Percentiles rank a stretch among this genome's conserved stretches.
phyloP scores from a whole-genome alignment of 1,140 invertebrate species.

The Piezodorus guildinii region DNA sequence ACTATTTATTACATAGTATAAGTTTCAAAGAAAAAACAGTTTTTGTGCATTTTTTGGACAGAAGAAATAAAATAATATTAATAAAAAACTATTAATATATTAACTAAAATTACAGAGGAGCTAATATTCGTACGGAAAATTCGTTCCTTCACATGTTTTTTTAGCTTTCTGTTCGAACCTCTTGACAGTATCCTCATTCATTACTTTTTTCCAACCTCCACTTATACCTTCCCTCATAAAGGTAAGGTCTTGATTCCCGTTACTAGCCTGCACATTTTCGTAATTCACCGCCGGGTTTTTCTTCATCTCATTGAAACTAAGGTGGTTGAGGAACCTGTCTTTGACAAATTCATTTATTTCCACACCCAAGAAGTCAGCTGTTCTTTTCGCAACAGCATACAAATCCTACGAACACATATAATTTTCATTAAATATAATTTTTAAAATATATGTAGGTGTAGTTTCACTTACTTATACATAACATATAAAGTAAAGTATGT shows the following conservation, averaged over 20 bases:
- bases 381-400: conserved; percentile 45
- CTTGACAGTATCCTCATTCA: conserved; percentile 39
- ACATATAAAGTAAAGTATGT: no score
- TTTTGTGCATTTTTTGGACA: no score
- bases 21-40: no score
- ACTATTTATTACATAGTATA: no score
- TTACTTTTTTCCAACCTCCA: conserved; percentile 31
- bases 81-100: no score
- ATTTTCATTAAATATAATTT: no score
- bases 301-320: conserved; percentile 58
- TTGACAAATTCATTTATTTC: conserved; percentile 50
- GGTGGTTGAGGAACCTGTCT: conserved; percentile 52
- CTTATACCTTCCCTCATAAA: conserved; percentile 47
- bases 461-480: no score
- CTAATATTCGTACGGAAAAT: conserved; percentile 14
- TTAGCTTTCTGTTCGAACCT: conserved; percentile 45
- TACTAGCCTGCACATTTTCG: conserved; percentile 30
- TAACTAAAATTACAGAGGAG: no score
- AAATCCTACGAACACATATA: conserved; percentile 40
- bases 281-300: conserved; percentile 29
- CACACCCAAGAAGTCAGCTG: conserved; percentile 62
- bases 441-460: no score
- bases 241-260: conserved; percentile 36
- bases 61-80: no score
- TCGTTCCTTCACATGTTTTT: conserved; percentile 34